Evolutionary conservation across 2,888 invertebrate species (phyloP).

Genomic region (Parnassius smintheus): DNA sequence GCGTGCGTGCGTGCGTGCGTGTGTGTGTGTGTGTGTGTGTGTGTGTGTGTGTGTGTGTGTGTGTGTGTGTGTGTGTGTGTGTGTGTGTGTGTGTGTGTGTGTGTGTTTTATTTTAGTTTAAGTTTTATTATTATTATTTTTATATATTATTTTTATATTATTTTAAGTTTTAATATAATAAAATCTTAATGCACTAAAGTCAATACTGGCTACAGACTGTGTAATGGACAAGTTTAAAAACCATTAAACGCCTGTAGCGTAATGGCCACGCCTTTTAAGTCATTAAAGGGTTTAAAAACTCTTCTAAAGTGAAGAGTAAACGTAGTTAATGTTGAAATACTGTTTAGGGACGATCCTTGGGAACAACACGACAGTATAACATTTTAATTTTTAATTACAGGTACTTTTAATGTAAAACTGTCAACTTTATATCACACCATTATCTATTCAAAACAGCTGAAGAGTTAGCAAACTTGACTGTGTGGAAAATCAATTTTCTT

Average conservation of each 20-base stretch:
- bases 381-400: constrained; percentile 28
- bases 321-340: constrained; percentile 27
- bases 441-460: no score
- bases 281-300: constrained; percentile 28
- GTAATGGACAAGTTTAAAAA: constrained; percentile 25
- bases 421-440: constrained; percentile 4
- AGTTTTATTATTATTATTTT: no score
- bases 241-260: constrained; percentile 23
- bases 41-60: no score
- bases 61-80: no score
- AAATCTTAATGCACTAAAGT: constrained; percentile 6
- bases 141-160: no score
- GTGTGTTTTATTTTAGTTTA: no score
- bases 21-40: no score
- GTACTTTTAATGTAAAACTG: constrained; percentile 7
- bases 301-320: constrained; percentile 27
- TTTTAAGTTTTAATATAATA: no score
- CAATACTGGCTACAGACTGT: constrained; percentile 15
- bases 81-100: no score
- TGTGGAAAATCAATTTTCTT: no score
- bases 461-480: no score
- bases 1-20: no score
- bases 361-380: constrained; percentile 20
- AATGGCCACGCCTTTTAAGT: constrained; percentile 27
- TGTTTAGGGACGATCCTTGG: constrained; percentile 23